These are phyloP conservation scores for Phodopus roborovskii DNA, from an alignment of 2,113 vertebrate genomes.

Conservation along the genomic window DNA sequence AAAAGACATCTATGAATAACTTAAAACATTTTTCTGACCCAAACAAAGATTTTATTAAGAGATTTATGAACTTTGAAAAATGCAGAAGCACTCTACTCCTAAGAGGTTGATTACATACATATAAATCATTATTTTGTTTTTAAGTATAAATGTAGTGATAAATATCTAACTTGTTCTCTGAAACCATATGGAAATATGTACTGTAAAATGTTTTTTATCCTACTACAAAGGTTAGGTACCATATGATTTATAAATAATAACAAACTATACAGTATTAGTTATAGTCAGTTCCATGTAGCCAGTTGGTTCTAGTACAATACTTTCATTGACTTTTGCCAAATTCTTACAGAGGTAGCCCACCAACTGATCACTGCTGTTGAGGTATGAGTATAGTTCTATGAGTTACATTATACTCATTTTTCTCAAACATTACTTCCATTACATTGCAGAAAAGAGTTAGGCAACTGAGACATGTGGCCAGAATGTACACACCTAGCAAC, in stretches of 20 bases:
- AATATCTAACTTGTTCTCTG: constrained; percentile 28
- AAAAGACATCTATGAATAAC: neutral
- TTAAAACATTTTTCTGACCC: neutral
- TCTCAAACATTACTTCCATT: neutral
- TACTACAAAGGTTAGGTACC: neutral
- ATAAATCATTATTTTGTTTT: constrained; percentile 40
- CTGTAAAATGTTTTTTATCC: neutral
- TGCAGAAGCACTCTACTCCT: neutral
- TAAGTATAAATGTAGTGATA: constrained; percentile 19
- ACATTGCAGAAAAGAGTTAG: neutral
- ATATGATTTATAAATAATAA: constrained; percentile 12
- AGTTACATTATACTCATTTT: neutral
- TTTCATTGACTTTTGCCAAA: neutral
- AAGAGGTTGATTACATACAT: neutral
- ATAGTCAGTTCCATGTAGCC: neutral
- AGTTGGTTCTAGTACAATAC: neutral
- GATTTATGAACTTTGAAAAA: neutral
- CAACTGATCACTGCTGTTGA: neutral
- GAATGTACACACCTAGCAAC: neutral
- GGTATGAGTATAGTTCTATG: neutral
- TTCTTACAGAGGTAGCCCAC: neutral
- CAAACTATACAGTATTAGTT: neutral
- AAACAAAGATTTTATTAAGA: constrained; percentile 41
- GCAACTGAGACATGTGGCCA: neutral
- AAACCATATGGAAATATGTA: neutral